Evolutionary conservation across 2,113 vertebrate species (phyloP).

Genomic region (Actenoides lindsayi): DNA sequence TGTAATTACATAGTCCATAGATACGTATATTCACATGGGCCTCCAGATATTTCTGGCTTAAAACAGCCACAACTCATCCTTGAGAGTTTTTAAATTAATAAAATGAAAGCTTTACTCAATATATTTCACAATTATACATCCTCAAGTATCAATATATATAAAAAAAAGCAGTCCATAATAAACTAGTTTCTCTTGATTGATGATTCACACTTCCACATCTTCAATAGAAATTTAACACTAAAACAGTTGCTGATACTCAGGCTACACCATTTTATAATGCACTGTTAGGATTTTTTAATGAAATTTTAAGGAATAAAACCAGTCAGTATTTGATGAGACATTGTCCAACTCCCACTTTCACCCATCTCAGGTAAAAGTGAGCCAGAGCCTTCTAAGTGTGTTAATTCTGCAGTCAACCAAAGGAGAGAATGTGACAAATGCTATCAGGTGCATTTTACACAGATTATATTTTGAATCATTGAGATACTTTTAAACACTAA

Average conservation of each 20-base stretch:
- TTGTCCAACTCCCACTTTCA: not conserved
- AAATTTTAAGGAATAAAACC: not conserved
- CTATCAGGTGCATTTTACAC: not conserved
- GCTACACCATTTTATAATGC: not conserved
- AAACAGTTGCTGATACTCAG: not conserved
- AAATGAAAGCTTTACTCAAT: not conserved
- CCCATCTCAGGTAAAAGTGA: not conserved
- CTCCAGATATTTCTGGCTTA: not conserved
- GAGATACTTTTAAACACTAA: not conserved
- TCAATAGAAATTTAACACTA: not conserved
- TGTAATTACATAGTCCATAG: not conserved
- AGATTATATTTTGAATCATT: not conserved
- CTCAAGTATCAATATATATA: not conserved
- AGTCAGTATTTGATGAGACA: not conserved
- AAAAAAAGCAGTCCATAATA: not conserved
- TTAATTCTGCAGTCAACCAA: not conserved
- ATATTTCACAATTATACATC: not conserved
- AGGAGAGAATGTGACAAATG: not conserved
- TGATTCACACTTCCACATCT: not conserved
- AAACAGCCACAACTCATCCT: not conserved
- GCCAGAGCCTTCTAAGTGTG: not conserved
- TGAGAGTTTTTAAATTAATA: not conserved
- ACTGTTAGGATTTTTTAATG: not conserved
- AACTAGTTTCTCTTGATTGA: not conserved
- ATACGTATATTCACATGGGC: not conserved